Percentiles rank a stretch among this genome's conserved stretches.
Conservation (phyloP, 2,113 vertebrate species). For the Nibea albiflora region DNA sequence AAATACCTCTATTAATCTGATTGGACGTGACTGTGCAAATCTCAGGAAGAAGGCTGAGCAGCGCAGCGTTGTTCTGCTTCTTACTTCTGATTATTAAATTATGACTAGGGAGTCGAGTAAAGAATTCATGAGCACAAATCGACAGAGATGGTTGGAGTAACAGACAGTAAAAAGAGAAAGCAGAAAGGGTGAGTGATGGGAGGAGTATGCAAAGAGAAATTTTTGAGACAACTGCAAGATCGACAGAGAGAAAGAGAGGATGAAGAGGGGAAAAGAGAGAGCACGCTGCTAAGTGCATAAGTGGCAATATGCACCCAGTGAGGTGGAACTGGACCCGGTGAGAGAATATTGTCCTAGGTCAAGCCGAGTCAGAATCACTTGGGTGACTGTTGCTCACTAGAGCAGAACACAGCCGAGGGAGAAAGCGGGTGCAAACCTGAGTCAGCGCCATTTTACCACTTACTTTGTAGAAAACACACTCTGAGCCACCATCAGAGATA, state of each 20-base stretch:
- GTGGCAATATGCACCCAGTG: constrained; percentile 78
- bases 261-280: constrained; percentile 53
- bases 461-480: constrained; percentile 28
- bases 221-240: constrained; percentile 65
- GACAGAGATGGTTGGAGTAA: constrained; percentile 68
- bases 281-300: constrained; percentile 81
- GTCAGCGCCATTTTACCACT: constrained; percentile 67
- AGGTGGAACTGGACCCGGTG: constrained; percentile 83
- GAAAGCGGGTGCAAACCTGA: constrained; percentile 57
- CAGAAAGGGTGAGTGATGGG: constrained; percentile 66
- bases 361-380: constrained; percentile 81
- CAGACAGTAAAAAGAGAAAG: constrained; percentile 66
- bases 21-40: constrained; percentile 60
- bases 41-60: constrained; percentile 51
- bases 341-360: constrained; percentile 78
- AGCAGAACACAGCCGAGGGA: constrained; percentile 72
- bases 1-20: constrained; percentile 42
- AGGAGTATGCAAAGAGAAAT: constrained; percentile 65
- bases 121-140: constrained; percentile 82
- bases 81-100: constrained; percentile 80
- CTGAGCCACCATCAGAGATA: constrained; percentile 5
- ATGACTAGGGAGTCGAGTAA: constrained; percentile 67
- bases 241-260: constrained; percentile 38
- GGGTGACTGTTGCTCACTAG: constrained; percentile 72
- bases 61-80: constrained; percentile 43